Evolutionary conservation across 2,113 vertebrate species (phyloP).

Genomic region (Lathamus discolor): DNA sequence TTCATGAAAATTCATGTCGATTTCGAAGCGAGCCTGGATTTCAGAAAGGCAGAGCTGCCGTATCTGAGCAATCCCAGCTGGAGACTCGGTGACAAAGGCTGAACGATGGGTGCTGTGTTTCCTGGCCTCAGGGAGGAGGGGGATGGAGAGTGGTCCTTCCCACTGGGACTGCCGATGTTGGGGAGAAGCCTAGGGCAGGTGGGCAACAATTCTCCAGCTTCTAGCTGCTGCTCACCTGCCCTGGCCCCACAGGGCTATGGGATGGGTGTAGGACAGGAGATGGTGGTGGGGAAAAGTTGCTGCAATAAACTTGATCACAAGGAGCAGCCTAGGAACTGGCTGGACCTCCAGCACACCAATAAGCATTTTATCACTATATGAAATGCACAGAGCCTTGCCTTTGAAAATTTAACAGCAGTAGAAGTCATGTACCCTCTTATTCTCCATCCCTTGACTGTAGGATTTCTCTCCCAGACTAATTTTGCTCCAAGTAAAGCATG

Average conservation of each 20-base stretch:
- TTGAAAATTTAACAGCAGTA: background rate
- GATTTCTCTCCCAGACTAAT: background rate
- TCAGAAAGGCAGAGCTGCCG: background rate
- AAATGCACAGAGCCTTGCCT: background rate
- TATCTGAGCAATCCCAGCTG: background rate
- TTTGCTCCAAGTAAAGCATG: background rate
- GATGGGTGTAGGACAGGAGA: background rate
- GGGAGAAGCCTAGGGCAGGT: background rate
- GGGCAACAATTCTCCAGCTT: background rate
- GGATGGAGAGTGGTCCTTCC: background rate
- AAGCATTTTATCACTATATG: background rate
- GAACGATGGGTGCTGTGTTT: background rate
- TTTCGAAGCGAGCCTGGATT: background rate
- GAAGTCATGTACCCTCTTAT: background rate
- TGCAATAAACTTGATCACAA: background rate
- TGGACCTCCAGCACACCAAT: fast-evolving
- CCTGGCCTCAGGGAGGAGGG: background rate
- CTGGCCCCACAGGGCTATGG: background rate
- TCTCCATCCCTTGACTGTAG: background rate
- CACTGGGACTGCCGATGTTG: background rate
- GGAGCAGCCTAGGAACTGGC: background rate
- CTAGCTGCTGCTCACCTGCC: background rate
- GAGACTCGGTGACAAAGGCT: background rate
- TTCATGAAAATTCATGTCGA: background rate
- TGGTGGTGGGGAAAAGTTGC: background rate